Evolutionary conservation across 2,113 vertebrate genomes (phyloP), one percentile per base, ranked within the genome.

Genomic region (Oncorhynchus masou): DNA sequence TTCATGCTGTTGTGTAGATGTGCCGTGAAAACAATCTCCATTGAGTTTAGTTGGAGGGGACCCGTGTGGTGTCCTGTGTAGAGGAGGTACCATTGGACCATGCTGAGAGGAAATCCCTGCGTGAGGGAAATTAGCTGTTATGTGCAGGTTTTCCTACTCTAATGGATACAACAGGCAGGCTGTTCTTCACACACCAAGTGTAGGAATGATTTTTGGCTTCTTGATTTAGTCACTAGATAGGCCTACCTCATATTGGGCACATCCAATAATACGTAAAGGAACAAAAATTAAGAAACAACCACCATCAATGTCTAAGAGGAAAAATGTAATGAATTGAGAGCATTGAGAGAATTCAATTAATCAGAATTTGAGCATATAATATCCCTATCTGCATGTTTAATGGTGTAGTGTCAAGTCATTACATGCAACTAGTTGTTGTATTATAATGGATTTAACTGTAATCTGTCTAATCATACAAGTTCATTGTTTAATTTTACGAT

Each of bases 21-120:
- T 57, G 54, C 22, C 5, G 49, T 71, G 49, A 71, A 71, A 54
- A 73, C 16, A 78, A 45, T 70, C 75, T 76, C 74, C 16, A 71
- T 74, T 75, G 68, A 73, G 68, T 67, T 12, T 27, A 54, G 49
- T 39, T 66, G 64, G 64, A 49, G 57, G 19, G 73, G 70, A 73
- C 69, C 70, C 45, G 13, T 74, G 45, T 70, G 70, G 45, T 74
- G 48, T 54, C 69, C 57, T 48, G 45, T 39, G 57, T 67, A 67
- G 69, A 60, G 60, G 78, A 20, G 54, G 54, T 57, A 20, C 15
- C 54, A 57, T 16, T 20, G 54, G 54, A 57, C 4, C 54, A 57
- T 57, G 16, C 6, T 57, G 54, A 57, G 19, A 57, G 54, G 54
- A 57, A 57, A 57, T 57, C 54, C 20, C 54, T 11, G 54, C 16